Percentiles rank a stretch among this genome's conserved stretches.
phyloP scores from a whole-genome alignment of 2,113 vertebrate species.

The Erythrolamprus reginae region DNA sequence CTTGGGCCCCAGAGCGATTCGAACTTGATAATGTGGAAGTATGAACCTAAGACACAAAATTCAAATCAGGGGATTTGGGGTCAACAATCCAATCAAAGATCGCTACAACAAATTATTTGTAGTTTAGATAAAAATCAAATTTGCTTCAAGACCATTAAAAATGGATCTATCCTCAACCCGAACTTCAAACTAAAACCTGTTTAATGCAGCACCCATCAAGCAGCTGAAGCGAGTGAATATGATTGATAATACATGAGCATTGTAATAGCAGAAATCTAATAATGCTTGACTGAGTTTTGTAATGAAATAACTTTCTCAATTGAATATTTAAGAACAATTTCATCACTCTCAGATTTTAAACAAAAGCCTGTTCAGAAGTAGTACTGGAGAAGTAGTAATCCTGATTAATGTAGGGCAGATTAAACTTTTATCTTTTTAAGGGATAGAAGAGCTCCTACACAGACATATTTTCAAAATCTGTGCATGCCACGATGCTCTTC shows the following conservation, averaged over 20 bases:
- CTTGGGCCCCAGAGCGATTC: conserved; percentile 84
- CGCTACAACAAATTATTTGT: background rate
- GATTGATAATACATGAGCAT: background rate
- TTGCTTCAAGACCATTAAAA: background rate
- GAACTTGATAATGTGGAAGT: conserved; percentile 65
- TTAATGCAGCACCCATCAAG: background rate
- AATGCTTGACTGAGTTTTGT: background rate
- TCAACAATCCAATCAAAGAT: background rate
- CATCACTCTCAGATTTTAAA: background rate
- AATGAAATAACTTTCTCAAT: background rate
- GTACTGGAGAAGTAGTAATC: background rate
- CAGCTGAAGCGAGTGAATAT: background rate
- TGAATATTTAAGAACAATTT: background rate
- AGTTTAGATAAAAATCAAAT: background rate
- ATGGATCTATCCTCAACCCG: background rate
- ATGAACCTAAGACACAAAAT: conserved; percentile 52
- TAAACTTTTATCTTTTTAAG: background rate
- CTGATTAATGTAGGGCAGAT: background rate
- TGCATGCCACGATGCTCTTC: background rate
- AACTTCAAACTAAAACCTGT: background rate
- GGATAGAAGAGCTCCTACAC: background rate
- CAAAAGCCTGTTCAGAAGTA: background rate
- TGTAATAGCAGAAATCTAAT: background rate
- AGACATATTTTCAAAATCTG: background rate
- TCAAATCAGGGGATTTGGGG: background rate